Evolutionary conservation across 2,888 invertebrate species (phyloP), one percentile per base, ranked within the genome.

Genomic region (Rhogogaster chlorosoma): DNA sequence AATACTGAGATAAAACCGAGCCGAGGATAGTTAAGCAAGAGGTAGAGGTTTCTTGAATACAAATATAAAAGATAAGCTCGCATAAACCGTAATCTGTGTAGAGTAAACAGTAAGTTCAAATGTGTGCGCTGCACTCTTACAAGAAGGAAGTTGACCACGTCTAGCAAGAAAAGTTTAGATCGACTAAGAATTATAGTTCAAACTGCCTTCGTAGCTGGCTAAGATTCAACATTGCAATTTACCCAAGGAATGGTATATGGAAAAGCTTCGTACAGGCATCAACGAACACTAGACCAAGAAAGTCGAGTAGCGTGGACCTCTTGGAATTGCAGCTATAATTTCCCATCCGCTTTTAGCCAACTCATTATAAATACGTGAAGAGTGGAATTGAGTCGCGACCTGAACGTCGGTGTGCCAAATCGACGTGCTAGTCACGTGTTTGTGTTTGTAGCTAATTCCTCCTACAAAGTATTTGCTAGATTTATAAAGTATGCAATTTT

Each of bases 1-100:
- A 45, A 83, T 67, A 83, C 67, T 70, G 42, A 45, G 29, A 83
- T 83, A 67, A 49, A 83, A 45, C 61, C 61, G 57, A 80, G 80
- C 45, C 15, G 3, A 61, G 61, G 32, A 83, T 83, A 29, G 83
- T 83, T 42, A 18, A 67, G 22, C 18, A 15, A 49, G 45, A 45
- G 64, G 36, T 38, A 36, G 83, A 67, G 45, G 70, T 83, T 83
- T 45, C 67, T 49, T 70, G n/a, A 53, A 78, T 53, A 32, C 29
- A 77, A 49, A 77, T 77, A 36, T 53, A 53, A 49, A 53, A 77
- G 49, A 57, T 78, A 53, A 78, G 32, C 38, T 38, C 5, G 61
- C 45, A 45, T 61, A 61, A 12, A 80, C 80, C 22, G 57, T 57
- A 38, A 73, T 42, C 71, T 38, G 71, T 73, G 71, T 22, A 32